Base-by-base conservation (phyloP, 2,113 vertebrate species). In the Tetraodon nigroviridis region DNA sequence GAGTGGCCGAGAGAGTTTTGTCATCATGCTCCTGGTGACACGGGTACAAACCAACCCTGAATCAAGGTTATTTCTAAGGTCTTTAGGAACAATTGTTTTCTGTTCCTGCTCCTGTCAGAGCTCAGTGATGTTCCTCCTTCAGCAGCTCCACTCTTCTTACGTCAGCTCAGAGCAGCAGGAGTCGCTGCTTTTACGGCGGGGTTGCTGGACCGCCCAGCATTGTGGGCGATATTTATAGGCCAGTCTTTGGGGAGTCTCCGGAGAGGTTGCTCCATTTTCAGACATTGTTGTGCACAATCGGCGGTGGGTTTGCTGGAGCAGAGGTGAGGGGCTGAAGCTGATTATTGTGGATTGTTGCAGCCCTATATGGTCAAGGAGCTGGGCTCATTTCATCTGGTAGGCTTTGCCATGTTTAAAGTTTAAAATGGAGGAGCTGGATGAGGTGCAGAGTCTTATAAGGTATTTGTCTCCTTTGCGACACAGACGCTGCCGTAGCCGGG, bases 181-280 rank as follows among this genome's bases (percentile, higher is more conserved):
- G 62, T 74, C 68, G 61, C 46, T 58, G 45, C 24, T 73, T 72
- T 73, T 80, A 60, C 78, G 69, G 61, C 78, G 53, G 61, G 69
- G 84, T 79, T 79, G 61, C 67, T 56, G 71, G 73, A 61, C 81
- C 70, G 81, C 64, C 73, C 65, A 27, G 41, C 71, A 55, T 78
- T 83, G 84, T 78, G 48, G 66, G 46, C 29, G 65, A 75, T 89
- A 90, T 90, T 90, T 89, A 87, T 91, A 90, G 86, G 49, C 68
- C 76, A 72, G 84, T 86, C 83, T 78, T 76, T 85, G 19, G 18
- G 58, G 67, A 71, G 73, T 74, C 79, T 80, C 58, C 18, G 54
- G 67, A 69, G 67, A 73, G 75, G 84, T 74, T 74, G 55, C 64
- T 78, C n/a, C 47, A 64, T 71, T 72, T 58, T 64, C n/a, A n/a